phyloP scores from a whole-genome alignment of 2,888 invertebrate species.

The Acanthosepion pharaonis region DNA sequence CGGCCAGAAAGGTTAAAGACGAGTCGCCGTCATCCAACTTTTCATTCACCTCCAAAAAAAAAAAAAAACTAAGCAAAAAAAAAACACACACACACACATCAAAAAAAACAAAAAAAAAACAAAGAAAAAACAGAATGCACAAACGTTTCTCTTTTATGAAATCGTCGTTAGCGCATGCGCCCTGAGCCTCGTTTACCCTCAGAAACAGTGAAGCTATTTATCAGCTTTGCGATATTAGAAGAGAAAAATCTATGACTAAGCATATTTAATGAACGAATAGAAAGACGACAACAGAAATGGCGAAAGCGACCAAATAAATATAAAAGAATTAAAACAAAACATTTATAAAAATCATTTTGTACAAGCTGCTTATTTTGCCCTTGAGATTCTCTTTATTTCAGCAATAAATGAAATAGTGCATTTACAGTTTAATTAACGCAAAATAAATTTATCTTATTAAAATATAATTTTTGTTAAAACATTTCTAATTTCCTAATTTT shows the following conservation, averaged over 20 bases:
- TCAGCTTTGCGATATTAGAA: background rate
- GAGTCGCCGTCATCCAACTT: background rate
- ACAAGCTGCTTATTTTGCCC: background rate
- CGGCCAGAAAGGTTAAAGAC: slow-evolving; percentile 33
- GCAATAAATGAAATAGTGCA: too few relatives aligned
- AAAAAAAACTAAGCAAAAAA: background rate
- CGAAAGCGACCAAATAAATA: background rate
- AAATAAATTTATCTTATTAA: too few relatives aligned
- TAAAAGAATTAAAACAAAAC: background rate
- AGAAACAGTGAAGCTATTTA: background rate
- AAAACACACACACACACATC: background rate
- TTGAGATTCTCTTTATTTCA: background rate
- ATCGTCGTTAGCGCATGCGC: background rate
- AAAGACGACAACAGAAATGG: background rate
- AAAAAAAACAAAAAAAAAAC: background rate
- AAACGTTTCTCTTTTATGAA: background rate
- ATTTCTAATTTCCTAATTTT: too few relatives aligned
- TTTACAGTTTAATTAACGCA: too few relatives aligned
- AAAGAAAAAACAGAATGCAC: background rate
- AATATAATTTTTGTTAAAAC: too few relatives aligned
- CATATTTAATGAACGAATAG: background rate
- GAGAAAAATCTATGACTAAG: background rate
- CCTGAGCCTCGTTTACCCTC: background rate
- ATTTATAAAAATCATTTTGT: background rate
- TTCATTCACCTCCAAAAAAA: background rate